Evolutionary conservation across 2,113 vertebrate species (phyloP), one percentile per base, ranked within the genome.

Genomic region (Catharus bicknelli): DNA sequence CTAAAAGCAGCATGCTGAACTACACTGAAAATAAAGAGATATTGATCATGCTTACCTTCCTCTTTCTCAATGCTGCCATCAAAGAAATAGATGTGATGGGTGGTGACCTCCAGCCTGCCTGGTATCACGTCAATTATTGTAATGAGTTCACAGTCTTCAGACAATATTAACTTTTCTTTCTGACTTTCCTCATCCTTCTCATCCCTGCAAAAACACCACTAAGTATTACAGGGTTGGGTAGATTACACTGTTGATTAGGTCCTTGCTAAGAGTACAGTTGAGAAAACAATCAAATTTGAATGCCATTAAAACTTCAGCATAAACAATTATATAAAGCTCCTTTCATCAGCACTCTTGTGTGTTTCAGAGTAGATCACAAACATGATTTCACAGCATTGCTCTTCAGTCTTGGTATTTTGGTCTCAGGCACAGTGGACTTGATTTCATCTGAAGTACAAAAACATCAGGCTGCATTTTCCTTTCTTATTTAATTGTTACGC

Each of bases 71-170:
- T 97, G 96, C 98, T 99, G 91, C 98, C 95, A 95, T 99, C 99
- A 67, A 98, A 99, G 96, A 99, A 99, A 97, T 99, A 99, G 95
- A 99, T 98, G 95, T 99, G 98, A 36, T 99, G 99, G 16, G 99
- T 99, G 86, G 99, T 99, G 93, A 99, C 96, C 90, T 99, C 99
- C 92, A 99, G 97, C n/a, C 98, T 98, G 16, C 99, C 99, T 7
- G 98, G 97, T 94, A 99, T 98, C 74, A 99, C 97, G 11, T 99
- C 98, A 92, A 99, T 98, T 92, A 99, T 86, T 20, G 99, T 99
- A 94, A 99, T 97, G 78, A 99, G 97, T 96, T 99, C 99, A 91
- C 99, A 99, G 92, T 99, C 99, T 97, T 99, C 99, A 75, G 97
- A 97, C 74, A 99, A 57, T 42, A 99, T 98, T 68, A 99, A 86